phyloP scores from a whole-genome alignment of 2,113 vertebrate species.

The Gambusia affinis region DNA sequence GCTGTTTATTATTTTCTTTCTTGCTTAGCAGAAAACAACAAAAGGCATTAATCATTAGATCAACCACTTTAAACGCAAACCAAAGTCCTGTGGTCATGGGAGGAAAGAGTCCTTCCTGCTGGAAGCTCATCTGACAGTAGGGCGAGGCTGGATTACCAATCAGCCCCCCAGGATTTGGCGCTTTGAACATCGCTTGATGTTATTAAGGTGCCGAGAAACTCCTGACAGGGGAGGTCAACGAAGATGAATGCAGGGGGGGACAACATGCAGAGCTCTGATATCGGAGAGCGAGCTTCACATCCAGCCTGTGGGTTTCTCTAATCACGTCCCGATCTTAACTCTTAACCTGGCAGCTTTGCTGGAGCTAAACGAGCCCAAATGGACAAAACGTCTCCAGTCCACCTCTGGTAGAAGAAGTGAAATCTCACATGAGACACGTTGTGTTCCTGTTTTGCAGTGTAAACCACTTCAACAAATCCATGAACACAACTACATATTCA shows the following conservation, averaged over 20 bases:
- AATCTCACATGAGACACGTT: too few relatives aligned
- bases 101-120: conserved; percentile 5
- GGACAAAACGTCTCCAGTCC: background rate
- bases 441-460: too few relatives aligned
- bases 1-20: background rate
- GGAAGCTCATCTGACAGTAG: conserved; percentile 2
- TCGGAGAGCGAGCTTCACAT: conserved; percentile 14
- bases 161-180: conserved; percentile 14
- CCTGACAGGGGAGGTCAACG: conserved; percentile 15
- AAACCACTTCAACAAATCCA: too few relatives aligned
- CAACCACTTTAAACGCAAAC: conserved; percentile 2
- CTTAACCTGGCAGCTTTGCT: background rate
- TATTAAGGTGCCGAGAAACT: conserved; percentile 25
- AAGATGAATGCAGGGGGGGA: conserved; percentile 18
- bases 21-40: background rate
- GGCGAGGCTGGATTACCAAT: conserved; percentile 9
- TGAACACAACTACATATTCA: too few relatives aligned
- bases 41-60: conserved; percentile 16
- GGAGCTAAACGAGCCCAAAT: background rate
- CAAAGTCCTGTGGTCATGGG: conserved; percentile 1
- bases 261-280: conserved; percentile 26
- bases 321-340: background rate
- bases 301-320: conserved; percentile 13
- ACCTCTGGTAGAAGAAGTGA: too few relatives aligned
- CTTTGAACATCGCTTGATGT: conserved; percentile 16